Evolutionary conservation across 2,888 invertebrate species (phyloP).

Genomic region (Drosophila rubida): DNA sequence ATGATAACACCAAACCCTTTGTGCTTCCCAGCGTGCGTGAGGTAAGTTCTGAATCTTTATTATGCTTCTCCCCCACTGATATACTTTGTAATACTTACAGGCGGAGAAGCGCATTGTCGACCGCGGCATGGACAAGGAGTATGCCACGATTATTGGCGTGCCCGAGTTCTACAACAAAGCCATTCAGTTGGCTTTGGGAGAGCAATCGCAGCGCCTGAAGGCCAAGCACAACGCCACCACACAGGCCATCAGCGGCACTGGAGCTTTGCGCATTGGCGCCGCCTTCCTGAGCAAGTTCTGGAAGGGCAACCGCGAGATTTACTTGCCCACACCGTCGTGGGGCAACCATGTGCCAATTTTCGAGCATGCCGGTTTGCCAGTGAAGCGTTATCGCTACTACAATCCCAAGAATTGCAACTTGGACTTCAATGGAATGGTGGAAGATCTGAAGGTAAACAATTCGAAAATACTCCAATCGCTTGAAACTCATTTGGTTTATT

Average conservation of each 20-base stretch:
- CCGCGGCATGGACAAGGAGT: conserved; percentile 95
- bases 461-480: too few species aligned
- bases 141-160: conserved; percentile 95
- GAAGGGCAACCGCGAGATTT: conserved; percentile 92
- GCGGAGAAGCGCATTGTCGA: conserved; percentile 91
- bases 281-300: conserved; percentile 94
- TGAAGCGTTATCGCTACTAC: conserved; percentile 97
- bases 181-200: conserved; percentile 95
- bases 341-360: conserved; percentile 99
- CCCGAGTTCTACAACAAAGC: conserved; percentile 93
- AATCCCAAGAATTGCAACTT: conserved; percentile 97
- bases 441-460: conserved; percentile 93
- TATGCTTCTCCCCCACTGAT: background rate
- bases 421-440: conserved; percentile 94
- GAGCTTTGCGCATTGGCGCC: conserved; percentile 96
- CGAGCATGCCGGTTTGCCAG: conserved; percentile 93
- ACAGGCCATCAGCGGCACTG: conserved; percentile 98
- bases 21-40: conserved; percentile 94
- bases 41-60: conserved; percentile 83
- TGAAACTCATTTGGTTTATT: background rate
- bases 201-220: conserved; percentile 88
- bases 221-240: conserved; percentile 91
- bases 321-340: conserved; percentile 97
- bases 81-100: conserved; percentile 84
- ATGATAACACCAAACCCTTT: conserved; percentile 98